Evolutionary conservation across 2,797 vertebrate species (phyloP), one percentile per base, ranked within the genome.

Genomic region (Lepus townsendii): DNA sequence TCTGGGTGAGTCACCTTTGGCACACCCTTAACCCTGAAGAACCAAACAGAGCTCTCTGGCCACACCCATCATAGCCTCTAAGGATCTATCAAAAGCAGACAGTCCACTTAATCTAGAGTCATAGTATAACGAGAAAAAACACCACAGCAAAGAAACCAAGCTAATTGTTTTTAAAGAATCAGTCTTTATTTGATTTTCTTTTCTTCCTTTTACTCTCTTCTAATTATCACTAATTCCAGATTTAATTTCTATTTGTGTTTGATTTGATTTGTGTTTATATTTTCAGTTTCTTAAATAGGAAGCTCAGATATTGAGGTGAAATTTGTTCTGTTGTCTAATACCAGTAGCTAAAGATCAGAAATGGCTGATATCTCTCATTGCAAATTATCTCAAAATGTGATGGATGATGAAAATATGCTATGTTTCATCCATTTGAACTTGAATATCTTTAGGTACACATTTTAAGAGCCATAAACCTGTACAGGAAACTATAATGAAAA

Each of bases 201-300:
- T 57, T 92, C 1, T 78, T 79, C 54, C 7, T 75, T 6, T 9
- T 19, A 68, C 82, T 75, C 76, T 8, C 16, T 68, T 57, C 83
- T 78, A 75, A 52, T 30, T 27, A 30, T 76, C 12, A 76, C 57
- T 90, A 7, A 66, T 72, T 90, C 83, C 30, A 57, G 20, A 3
- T 30, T 10, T 83, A 63, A 68, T 12, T 85, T 92, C 50, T 52
- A 76, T 52, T 88, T 76, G 7, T n/a, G 75, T 95, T 83, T 86
- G 19, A 19, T 26, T 91, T 78, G 73, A 42, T 85, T 87, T 94
- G 20, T 52, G 83, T 1, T 89, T 82, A 17, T 69, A 72, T 69
- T 66, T 63, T 95, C 78, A 86, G 19, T 79, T 82, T 66, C 7
- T 60, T 42, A 50, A 91, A 60, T 27, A 83, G 11, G 32, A 77